Percentiles rank a stretch among this genome's conserved stretches.
Evolutionary conservation across 1,140 invertebrate species (phyloP).

Genomic region (Cydia splendana): DNA sequence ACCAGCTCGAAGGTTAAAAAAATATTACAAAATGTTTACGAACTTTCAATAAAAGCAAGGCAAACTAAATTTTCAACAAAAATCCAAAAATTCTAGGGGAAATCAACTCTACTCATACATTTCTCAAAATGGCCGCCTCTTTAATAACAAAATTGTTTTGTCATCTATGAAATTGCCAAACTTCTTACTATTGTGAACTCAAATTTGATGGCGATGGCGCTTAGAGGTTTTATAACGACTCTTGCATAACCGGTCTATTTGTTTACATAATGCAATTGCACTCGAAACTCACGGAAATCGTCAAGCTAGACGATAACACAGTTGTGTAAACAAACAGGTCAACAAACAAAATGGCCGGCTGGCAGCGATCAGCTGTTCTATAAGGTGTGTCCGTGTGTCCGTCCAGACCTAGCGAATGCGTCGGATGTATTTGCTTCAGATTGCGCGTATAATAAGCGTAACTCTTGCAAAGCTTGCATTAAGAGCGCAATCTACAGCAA

Average conservation of each 20-base stretch:
- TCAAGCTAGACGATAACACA: not conserved
- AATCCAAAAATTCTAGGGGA: no score
- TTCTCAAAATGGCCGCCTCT: not conserved
- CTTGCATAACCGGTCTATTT: constrained; percentile 1
- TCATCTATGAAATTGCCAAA: not conserved
- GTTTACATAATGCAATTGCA: constrained; percentile 10
- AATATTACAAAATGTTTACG: no score
- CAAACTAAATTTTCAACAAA: no score
- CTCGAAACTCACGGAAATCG: not conserved
- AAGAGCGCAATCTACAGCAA: no score
- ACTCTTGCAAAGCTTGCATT: no score
- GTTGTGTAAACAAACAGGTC: constrained; percentile 29
- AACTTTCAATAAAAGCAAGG: no score
- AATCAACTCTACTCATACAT: no score
- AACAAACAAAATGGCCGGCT: not conserved
- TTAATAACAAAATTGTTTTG: not conserved
- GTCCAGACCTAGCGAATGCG: not conserved
- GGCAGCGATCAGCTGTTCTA: constrained; percentile 1
- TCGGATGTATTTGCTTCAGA: no score
- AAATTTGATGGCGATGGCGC: not conserved
- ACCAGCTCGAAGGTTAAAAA: no score
- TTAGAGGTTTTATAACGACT: not conserved
- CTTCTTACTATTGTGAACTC: not conserved
- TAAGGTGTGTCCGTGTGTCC: not conserved
- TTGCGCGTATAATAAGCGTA: no score